Conservation (phyloP, 2,797 vertebrate genomes). For the Brachyalestes nurse region DNA sequence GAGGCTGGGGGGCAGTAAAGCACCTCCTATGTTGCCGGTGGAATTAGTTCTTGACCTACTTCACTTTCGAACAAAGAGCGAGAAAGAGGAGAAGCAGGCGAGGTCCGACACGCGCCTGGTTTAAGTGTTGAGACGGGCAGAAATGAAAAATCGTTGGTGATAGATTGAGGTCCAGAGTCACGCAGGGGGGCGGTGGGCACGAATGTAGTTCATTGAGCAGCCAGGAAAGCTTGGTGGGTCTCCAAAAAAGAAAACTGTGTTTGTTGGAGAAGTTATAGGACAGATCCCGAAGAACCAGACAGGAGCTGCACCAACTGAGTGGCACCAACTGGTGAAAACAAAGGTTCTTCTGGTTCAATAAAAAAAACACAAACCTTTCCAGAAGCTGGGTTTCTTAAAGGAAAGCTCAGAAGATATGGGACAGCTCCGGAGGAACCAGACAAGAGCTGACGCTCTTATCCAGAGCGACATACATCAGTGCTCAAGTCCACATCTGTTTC, state of each 20-base stretch:
- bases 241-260: conserved; percentile 18
- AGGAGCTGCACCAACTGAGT: conserved; percentile 4
- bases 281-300: background rate
- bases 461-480: too few relatives aligned
- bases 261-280: conserved; percentile 27
- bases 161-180: conserved; percentile 1
- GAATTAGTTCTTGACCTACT: conserved; percentile 40
- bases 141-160: background rate
- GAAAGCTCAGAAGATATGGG: too few relatives aligned
- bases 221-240: conserved; percentile 4
- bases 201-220: conserved; percentile 39
- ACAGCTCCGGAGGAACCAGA: too few relatives aligned
- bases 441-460: too few relatives aligned
- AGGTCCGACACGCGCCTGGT: background rate
- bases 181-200: background rate
- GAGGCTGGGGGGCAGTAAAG: conserved; percentile 36
- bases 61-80: conserved; percentile 16
- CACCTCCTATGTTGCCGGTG: conserved; percentile 32
- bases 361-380: too few relatives aligned
- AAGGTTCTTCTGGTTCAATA: background rate
- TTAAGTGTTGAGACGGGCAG: conserved; percentile 16
- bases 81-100: conserved; percentile 33
- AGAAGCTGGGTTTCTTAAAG: too few relatives aligned
- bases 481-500: too few relatives aligned
- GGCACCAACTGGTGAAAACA: background rate